phyloP scores from a whole-genome alignment of 2,888 invertebrate species.

The Nasonia oneida region DNA sequence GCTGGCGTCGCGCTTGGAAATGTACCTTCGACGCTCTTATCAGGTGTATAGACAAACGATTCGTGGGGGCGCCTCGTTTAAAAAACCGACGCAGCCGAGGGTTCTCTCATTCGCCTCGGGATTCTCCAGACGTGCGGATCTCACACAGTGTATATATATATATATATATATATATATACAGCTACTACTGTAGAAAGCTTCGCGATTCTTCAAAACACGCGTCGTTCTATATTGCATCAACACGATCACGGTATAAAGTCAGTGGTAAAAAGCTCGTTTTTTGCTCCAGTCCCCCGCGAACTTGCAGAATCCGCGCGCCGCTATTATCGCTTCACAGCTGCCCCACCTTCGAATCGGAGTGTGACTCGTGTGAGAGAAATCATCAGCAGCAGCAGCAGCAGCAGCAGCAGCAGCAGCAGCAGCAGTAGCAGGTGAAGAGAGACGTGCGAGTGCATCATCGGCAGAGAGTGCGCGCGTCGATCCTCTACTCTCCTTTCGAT shows the following conservation, averaged over 20 bases:
- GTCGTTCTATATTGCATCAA: no score
- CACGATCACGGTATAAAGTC: no score
- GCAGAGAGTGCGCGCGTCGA: not conserved
- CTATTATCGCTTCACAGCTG: not conserved
- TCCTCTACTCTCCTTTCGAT: not conserved
- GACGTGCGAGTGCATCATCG: constrained; percentile 21
- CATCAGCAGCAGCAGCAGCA: not conserved
- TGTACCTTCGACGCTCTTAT: constrained; percentile 48
- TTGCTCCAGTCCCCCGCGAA: not conserved
- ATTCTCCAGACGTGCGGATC: constrained; percentile 26
- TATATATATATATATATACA: not conserved
- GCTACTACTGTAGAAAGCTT: no score
- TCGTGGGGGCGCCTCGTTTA: constrained; percentile 49
- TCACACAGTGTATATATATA: not conserved
- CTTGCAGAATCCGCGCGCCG: constrained; percentile 10
- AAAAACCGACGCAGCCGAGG: constrained; percentile 39
- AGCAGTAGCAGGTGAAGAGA: constrained; percentile 15
- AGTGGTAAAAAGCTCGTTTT: not conserved
- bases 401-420: not conserved
- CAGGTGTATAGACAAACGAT: constrained; percentile 8
- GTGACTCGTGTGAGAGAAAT: constrained; percentile 1
- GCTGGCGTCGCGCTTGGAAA: constrained; percentile 23
- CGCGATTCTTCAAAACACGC: no score
- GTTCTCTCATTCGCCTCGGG: constrained; percentile 46
- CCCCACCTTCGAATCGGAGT: not conserved